These are phyloP conservation scores for Eumeta japonica DNA, from an alignment of 1,140 invertebrate genomes.

Conservation along the genomic window DNA sequence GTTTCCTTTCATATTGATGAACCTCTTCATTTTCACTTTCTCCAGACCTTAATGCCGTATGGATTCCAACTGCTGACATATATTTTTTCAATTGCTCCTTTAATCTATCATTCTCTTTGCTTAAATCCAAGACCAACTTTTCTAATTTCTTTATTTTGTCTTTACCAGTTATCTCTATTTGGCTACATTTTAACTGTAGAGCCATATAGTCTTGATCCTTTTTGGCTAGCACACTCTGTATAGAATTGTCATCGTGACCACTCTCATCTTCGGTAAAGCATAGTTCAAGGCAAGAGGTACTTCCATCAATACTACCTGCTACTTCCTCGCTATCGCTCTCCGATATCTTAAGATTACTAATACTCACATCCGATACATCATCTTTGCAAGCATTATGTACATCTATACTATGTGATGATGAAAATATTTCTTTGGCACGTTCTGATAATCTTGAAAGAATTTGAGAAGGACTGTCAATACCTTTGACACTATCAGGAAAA, in stretches of 20 bases:
- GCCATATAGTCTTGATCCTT: slow-evolving; percentile 45
- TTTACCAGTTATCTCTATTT: slow-evolving; percentile 41
- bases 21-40: slow-evolving; percentile 72
- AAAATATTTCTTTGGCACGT: slow-evolving; percentile 55
- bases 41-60: slow-evolving; percentile 62
- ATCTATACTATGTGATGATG: slow-evolving; percentile 44
- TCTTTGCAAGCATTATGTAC: slow-evolving; percentile 35
- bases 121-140: slow-evolving; percentile 44
- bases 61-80: slow-evolving; percentile 82
- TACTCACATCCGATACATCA: slow-evolving; percentile 44
- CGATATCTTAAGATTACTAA: slow-evolving; percentile 46
- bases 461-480: slow-evolving; percentile 46
- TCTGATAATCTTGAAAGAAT: slow-evolving; percentile 50
- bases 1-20: slow-evolving; percentile 82
- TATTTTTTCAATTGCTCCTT: slow-evolving; percentile 89
- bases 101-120: slow-evolving; percentile 78
- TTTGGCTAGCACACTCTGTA: slow-evolving; percentile 31
- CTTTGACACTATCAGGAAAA: slow-evolving; percentile 47
- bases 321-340: slow-evolving; percentile 53
- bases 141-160: slow-evolving; percentile 51
- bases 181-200: slow-evolving; percentile 43
- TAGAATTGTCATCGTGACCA: slow-evolving; percentile 31
- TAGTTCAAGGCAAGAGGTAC: slow-evolving; percentile 49
- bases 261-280: slow-evolving; percentile 51
- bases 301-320: slow-evolving; percentile 47